These are phyloP conservation scores for Isoperla grammatica DNA, from an alignment of 2,888 invertebrate genomes.

Conservation along the genomic window DNA sequence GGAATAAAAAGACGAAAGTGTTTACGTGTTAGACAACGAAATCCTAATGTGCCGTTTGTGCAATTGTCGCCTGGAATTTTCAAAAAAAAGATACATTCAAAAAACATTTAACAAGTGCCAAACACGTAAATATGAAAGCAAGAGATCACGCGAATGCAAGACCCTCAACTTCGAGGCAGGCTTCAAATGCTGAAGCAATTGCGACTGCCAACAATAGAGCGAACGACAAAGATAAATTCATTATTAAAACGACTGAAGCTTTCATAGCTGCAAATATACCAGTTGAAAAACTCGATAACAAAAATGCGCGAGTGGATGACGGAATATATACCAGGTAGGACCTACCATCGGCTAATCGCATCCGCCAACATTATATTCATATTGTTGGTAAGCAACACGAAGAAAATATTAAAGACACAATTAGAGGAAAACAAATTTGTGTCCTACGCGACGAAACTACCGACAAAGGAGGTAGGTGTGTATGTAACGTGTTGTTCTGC, in stretches of 20 bases:
- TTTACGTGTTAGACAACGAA: too few species aligned
- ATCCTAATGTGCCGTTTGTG: too few species aligned
- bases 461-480: conserved; percentile 18
- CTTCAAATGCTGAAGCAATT: too few species aligned
- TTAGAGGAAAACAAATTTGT: conserved; percentile 4
- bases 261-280: conserved; percentile 11
- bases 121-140: too few species aligned
- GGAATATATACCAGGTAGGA: conserved; percentile 15
- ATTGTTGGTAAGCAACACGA: conserved; percentile 5
- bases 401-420: conserved; percentile 6
- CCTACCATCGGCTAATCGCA: conserved; percentile 8
- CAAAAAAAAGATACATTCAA: too few species aligned
- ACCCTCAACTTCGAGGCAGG: too few species aligned
- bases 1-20: too few species aligned
- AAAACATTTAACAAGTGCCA: too few species aligned
- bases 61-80: too few species aligned
- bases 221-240: conserved; percentile 13
- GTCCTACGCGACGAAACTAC: conserved; percentile 9
- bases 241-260: conserved; percentile 10
- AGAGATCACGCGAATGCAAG: too few species aligned
- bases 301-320: neutral
- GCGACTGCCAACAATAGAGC: too few species aligned
- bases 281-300: neutral
- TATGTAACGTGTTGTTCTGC: conserved; percentile 19
- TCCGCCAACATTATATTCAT: conserved; percentile 19